Base-by-base conservation (phyloP, 2,888 invertebrate species). In the Candidula unifasciata region DNA sequence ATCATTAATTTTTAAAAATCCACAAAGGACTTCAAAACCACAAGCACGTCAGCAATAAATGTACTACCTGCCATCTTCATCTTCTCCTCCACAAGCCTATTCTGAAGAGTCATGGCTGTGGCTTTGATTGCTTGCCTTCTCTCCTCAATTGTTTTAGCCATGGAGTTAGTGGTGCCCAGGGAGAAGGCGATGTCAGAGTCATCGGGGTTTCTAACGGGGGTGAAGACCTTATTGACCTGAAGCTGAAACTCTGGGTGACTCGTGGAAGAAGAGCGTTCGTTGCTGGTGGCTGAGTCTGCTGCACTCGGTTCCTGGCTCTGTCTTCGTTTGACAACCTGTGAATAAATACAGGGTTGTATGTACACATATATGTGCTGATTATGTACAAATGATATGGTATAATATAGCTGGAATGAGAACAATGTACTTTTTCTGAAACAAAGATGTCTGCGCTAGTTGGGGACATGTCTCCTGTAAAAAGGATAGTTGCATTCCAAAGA, bases 101-200 rank as follows among this genome's bases (percentile, higher is more conserved):
- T 90, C 85, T 90, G 90, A 71, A 92, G 85, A 21, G 90, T 90
- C 21, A 89, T 86, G 10, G 92, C 90, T 8, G 91, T 91, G 35
- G 90, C 89, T 57, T 90, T 90, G 44, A 92, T 89, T 0, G 90
- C 91, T 82, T 90, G 88, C 57, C 91, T 90, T 10, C 91, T 86
- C 30, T 91, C 90, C 13, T 89, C 89, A 54, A 89, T 86, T 27
- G 89, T 89, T 10, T 88, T 73, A 10, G 80, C 80, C 60, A 84
- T 71, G 13, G 66, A 74, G 80, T 84, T 84, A 24, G 76, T 35
- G 0, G 76, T 80, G 52, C 84, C 80, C 5, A 84, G 44, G 21
- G 66, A 68, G 54, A 84, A 84, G 10, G 82, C 78, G 30, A 54
- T 54, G 0, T 74, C 82, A 0, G 54, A 35, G 24, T 30, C 77